Evolutionary conservation across 2,888 invertebrate species (phyloP).

Genomic region (Luperina testacea): DNA sequence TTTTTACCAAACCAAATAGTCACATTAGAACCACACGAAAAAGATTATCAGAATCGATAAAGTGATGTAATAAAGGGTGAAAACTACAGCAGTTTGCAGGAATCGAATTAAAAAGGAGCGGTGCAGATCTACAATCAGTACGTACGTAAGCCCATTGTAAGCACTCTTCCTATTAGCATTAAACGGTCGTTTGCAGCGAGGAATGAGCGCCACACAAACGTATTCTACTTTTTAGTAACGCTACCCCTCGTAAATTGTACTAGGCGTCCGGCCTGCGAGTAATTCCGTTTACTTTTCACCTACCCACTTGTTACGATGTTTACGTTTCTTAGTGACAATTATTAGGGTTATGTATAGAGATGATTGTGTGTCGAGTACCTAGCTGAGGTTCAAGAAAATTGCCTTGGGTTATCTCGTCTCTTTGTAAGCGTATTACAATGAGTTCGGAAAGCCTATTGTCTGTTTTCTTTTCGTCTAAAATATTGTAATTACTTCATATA

Average conservation of each 20-base stretch:
- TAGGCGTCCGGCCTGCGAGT: constrained; percentile 72
- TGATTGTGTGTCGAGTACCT: constrained; percentile 40
- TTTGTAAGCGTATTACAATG: constrained; percentile 42
- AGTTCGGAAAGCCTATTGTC: constrained; percentile 40
- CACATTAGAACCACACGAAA: background rate
- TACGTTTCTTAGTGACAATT: constrained; percentile 62
- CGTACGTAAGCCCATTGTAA: constrained; percentile 81
- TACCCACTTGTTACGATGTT: constrained; percentile 60
- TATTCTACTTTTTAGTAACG: constrained; percentile 74
- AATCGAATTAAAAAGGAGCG: constrained; percentile 56
- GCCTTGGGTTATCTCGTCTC: constrained; percentile 46
- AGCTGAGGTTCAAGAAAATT: constrained; percentile 46
- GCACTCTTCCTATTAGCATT: constrained; percentile 82
- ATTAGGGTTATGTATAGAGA: constrained; percentile 61
- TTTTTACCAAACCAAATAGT: background rate
- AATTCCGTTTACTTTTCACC: constrained; percentile 68
- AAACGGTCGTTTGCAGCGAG: constrained; percentile 77
- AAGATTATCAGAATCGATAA: constrained; percentile 20
- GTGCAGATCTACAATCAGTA: constrained; percentile 69
- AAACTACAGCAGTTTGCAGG: constrained; percentile 32
- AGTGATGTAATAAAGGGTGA: constrained; percentile 12
- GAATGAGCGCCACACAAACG: constrained; percentile 65
- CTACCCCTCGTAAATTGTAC: constrained; percentile 77
- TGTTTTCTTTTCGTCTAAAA: constrained; percentile 34
- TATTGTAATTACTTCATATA: constrained; percentile 46